Base-by-base conservation (phyloP, 2,113 vertebrate species). In the Rhinolophus ferrumequinum region DNA sequence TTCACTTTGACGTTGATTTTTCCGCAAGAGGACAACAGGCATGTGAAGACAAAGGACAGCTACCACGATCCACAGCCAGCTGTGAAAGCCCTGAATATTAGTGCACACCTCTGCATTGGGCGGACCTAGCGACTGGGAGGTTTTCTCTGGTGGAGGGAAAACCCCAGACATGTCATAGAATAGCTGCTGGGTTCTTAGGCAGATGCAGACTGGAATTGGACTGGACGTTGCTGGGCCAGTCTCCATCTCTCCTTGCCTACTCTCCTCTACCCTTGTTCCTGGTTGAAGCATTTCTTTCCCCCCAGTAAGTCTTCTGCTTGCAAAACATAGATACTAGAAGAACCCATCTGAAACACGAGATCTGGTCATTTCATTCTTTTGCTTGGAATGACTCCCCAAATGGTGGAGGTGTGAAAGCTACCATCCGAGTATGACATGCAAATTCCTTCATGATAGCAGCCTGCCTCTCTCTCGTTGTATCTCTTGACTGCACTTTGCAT, bases 1-100 rank as follows among this genome's bases (percentile, higher is more conserved):
- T 96, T 97, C 88, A 80, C 13, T 47, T 93, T 88, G 86, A 88
- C 18, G 1, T 83, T 21, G n/a, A 75, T 97, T 90, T 97, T 84
- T 94, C 60, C 6, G 4, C 10, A 30, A 67, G 28, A 84, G 79
- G 82, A 83, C 38, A 88, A 41, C 2, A 80, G 79, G 66, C 67
- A 18, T 14, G 24, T 6, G 28, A 56, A 50, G 56, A 77, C 35
- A 86, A 64, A 95, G 60, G 77, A 38, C 70, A 72, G 52, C 1
- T 30, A 11, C 56, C 33, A 12, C 11, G 54, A 73, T 67, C 26
- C 2, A 58, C 26, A 83, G 75, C 2, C 58, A 52, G 4, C 35
- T n/a, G 6, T 15, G 4, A 41, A 38, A 69, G 13, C 24, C 58
- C 33, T 11, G 35, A 22, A n/a, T 35, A 52, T 7, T 5, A 50